Conservation (phyloP, 2,797 vertebrate genomes). For the Microhierax caerulescens region DNA sequence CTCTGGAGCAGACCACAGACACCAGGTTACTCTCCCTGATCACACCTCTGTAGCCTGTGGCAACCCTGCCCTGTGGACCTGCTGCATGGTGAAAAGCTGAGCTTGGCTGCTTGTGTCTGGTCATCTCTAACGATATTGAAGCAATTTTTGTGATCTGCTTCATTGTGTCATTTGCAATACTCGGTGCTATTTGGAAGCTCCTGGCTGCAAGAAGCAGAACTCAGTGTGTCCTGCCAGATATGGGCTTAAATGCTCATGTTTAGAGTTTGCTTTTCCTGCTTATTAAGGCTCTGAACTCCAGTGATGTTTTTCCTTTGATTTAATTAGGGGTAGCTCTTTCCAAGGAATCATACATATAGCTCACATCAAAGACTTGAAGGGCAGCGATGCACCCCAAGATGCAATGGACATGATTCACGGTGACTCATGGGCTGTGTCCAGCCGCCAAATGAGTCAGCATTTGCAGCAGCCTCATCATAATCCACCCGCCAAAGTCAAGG, state of each 20-base stretch:
- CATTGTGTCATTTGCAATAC: background rate
- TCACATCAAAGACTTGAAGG: background rate
- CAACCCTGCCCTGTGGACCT: background rate
- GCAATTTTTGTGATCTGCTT: background rate
- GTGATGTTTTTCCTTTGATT: slow-evolving; percentile 34
- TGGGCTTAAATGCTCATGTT: background rate
- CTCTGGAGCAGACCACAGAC: background rate
- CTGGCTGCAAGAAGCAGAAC: background rate
- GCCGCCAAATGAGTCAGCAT: slow-evolving; percentile 23
- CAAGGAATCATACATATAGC: background rate
- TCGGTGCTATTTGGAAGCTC: background rate
- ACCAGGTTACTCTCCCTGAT: background rate
- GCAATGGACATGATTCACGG: background rate
- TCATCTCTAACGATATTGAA: background rate
- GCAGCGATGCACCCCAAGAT: background rate
- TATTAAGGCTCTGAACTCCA: background rate
- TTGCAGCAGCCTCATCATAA: background rate
- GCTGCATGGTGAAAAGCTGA: background rate
- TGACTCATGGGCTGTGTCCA: background rate
- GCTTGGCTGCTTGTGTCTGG: background rate
- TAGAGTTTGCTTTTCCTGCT: background rate
- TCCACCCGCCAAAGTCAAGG: background rate
- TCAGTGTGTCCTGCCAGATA: background rate
- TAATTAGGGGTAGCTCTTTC: slow-evolving; percentile 21
- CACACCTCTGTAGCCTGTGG: background rate